Evolutionary conservation across 2,113 vertebrate species (phyloP).

Genomic region (Cyprinus carpio): DNA sequence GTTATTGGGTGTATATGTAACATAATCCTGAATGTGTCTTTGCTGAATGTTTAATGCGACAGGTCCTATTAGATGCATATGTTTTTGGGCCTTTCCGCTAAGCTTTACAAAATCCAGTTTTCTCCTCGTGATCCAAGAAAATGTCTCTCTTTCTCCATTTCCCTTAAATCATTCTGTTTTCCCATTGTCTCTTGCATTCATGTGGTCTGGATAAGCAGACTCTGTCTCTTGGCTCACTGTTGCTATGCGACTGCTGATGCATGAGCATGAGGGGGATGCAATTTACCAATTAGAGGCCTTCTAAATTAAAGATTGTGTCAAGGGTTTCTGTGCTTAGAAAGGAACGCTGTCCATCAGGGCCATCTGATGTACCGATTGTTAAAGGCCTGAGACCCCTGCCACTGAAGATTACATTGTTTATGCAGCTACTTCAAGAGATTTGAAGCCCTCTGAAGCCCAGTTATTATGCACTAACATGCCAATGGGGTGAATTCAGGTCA

Average conservation of each 20-base stretch:
- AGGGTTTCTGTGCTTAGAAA: conserved; percentile 61
- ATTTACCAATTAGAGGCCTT: conserved; percentile 76
- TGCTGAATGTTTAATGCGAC: conserved; percentile 4
- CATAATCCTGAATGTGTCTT: neutral
- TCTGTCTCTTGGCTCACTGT: conserved; percentile 56
- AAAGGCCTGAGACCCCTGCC: conserved; percentile 12
- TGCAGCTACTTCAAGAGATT: neutral
- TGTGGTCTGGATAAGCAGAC: conserved; percentile 46
- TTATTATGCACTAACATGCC: neutral
- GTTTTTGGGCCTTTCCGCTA: neutral
- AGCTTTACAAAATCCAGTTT: neutral
- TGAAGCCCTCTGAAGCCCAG: neutral
- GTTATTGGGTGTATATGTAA: neutral
- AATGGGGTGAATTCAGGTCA: neutral
- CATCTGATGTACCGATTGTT: conserved; percentile 9
- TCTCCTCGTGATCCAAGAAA: neutral
- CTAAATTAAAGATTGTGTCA: conserved; percentile 70
- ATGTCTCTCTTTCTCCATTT: conserved; percentile 51
- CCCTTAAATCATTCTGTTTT: conserved; percentile 25
- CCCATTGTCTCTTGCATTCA: conserved; percentile 53
- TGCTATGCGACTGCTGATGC: conserved; percentile 76
- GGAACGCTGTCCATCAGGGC: conserved; percentile 35
- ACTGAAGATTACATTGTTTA: neutral
- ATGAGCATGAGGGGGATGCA: conserved; percentile 68
- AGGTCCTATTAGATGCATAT: neutral